Base-by-base conservation (phyloP, 2,113 vertebrate species). In the Himantopus leucocephalus region DNA sequence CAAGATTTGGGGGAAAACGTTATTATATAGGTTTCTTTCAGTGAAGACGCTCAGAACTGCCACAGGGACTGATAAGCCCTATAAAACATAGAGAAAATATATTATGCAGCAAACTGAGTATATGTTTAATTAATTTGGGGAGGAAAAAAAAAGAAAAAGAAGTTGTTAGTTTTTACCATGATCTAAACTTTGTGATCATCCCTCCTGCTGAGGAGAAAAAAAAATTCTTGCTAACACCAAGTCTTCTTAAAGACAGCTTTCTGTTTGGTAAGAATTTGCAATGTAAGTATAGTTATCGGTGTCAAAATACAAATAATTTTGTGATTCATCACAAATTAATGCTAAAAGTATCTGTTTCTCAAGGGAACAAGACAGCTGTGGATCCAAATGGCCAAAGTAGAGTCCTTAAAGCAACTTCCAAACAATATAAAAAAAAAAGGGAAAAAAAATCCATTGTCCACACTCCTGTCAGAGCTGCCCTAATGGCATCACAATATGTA, bases 271-370 rank as follows among this genome's bases (percentile, higher is more conserved):
- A 68, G 60, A 58, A 79, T 97, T 93, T 95, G 85, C 66, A 82
- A 19, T 56, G 14, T 71, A 79, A 76, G 41, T 89, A 75, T 66
- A 82, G 59, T 90, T 30, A 91, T 66, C 88, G 91, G 58, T 97
- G 87, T 95, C 39, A 95, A 83, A 88, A 95, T 24, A 80, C 43
- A 94, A 85, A 53, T 76, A 52, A 88, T 87, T 92, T 92, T 91
- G 90, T 97, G 89, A 92, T 95, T 96, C 88, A 78, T 97, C 92
- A 91, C 58, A 95, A 95, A 96, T 97, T 95, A 77, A 71, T 81
- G 62, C 22, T 81, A 89, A 85, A 94, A 93, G 77, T 92, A 85
- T 70, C 70, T 93, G 62, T 95, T 98, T 96, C 71, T 96, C 39
- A 32, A 91, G 94, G 59, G 53, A 86, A 62, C 37, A 88, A 83